Evolutionary conservation across 1,140 invertebrate genomes (phyloP), one percentile per base, ranked within the genome.

Genomic region (Sinella curviseta): DNA sequence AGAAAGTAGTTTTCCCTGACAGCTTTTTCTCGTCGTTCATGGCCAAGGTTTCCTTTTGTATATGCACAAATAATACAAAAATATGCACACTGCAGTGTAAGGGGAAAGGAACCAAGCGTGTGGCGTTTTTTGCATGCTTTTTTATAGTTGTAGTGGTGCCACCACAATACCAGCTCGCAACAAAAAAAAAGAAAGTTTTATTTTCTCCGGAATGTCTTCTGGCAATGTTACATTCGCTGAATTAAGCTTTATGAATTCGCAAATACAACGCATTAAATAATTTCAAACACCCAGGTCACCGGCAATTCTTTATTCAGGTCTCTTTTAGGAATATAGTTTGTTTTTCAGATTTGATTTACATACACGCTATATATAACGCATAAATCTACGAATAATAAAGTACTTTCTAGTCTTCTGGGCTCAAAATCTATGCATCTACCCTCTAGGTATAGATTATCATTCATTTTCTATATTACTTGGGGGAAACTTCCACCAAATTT

Each of bases 221-320:
- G n/a, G n/a, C n/a, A 48, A 48, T 48, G 39, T 48, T 20, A 48
- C 39, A 12, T 48, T 48, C 8, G 39, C 39, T 48, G 39, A 8
- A 48, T 48, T 8, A 20, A 48, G 39, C 8, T 12, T 48, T 12
- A 48, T 8, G 39, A 48, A 48, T 12, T 8, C 8, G 8, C 39
- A 20, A 48, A 48, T 20, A 48, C 8, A 48, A 20, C 20, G 20
- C 20, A 12, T 48, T 48, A 12, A 20, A 48, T 48, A 48, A 12
- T 48, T 48, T 48, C 39, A 12, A 12, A 48, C 20, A 48, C 20
- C 39, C 65, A 70, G 65, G 65, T 70, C 65, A 70, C 65, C 14
- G 65, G 65, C 4, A 70, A 31, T 8, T 16, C 26, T 70, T 70
- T 70, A 70, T 70, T 70, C 65, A 70, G 65, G 65, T 70, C 65